phyloP scores from a whole-genome alignment of 2,797 vertebrate species.

The Phrynocephalus forsythii region DNA sequence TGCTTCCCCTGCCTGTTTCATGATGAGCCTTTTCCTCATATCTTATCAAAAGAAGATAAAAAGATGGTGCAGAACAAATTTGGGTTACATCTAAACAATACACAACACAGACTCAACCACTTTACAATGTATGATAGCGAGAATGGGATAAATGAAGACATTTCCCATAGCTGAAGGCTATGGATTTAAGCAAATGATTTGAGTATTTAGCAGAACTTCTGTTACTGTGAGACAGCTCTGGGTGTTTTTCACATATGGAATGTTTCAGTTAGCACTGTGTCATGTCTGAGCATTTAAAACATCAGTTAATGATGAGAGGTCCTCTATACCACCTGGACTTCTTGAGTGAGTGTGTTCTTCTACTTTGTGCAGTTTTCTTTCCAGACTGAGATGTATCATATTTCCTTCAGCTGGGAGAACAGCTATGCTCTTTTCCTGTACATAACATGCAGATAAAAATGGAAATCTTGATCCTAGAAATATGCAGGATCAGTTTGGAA shows the following conservation, averaged over 20 bases:
- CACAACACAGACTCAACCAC: background rate
- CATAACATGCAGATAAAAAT: background rate
- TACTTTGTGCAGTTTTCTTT: background rate
- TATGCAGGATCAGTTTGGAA: background rate
- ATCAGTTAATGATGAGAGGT: background rate
- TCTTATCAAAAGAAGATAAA: background rate
- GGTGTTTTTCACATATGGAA: background rate
- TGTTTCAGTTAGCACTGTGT: background rate
- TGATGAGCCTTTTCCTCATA: background rate
- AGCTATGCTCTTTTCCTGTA: background rate
- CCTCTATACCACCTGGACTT: background rate
- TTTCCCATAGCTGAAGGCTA: background rate
- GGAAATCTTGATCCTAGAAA: background rate
- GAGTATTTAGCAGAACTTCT: background rate
- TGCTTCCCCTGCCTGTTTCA: background rate
- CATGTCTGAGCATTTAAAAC: background rate
- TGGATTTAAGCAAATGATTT: background rate
- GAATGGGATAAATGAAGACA: background rate
- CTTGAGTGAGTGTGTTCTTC: background rate
- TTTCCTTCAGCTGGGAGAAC: background rate
- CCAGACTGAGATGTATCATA: background rate
- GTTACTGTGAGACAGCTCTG: background rate
- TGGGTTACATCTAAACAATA: background rate
- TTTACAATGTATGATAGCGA: too few species aligned
- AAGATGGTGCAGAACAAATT: background rate